Evolutionary conservation across 2,113 vertebrate genomes (phyloP), one percentile per base, ranked within the genome.

Genomic region (Terrapene triunguis): DNA sequence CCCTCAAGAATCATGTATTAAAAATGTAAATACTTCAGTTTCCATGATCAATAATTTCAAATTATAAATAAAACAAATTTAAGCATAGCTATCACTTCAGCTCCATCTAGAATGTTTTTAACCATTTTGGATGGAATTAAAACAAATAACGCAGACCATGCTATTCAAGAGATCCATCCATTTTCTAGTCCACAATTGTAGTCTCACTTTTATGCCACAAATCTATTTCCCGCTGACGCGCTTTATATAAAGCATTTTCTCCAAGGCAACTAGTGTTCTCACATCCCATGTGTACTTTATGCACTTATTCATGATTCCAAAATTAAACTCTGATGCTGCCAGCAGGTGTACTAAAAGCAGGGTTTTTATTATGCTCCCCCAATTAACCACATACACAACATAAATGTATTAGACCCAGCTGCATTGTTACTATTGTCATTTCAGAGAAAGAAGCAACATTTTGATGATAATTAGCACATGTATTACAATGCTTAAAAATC

Each of bases 391-490:
- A 87, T 17, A 84, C 84, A 85, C 9, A 86, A 51, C 38, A 93
- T 44, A 47, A 95, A 85, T 53, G 24, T 90, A 87, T 87, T 86
- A 88, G 90, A 88, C 82, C 35, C 88, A 93, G 35, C 2, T 59
- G 22, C 29, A 94, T 92, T 93, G 91, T 91, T 92, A 85, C 79
- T 93, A 50, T 6, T 24, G n/a, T 81, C 85, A 38, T 84, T 76
- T 84, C 69, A 92, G 80, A 92, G 51, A 82, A 94, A 80, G 35
- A 94, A 89, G 65, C 25, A 94, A 95, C 95, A 92, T 84, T n/a
- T n/a, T 42, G 83, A 85, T 85, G 81, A 76, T 47, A 92, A 93
- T 80, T 50, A 93, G 57, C 7, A 29, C 87, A 29, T 74, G 29
- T 62, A 86, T 17, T 84, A 69, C 29, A 84, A 42, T 62, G 42